Base-by-base conservation (phyloP, 2,888 invertebrate genomes). In the Dicyrtoma fusca region DNA sequence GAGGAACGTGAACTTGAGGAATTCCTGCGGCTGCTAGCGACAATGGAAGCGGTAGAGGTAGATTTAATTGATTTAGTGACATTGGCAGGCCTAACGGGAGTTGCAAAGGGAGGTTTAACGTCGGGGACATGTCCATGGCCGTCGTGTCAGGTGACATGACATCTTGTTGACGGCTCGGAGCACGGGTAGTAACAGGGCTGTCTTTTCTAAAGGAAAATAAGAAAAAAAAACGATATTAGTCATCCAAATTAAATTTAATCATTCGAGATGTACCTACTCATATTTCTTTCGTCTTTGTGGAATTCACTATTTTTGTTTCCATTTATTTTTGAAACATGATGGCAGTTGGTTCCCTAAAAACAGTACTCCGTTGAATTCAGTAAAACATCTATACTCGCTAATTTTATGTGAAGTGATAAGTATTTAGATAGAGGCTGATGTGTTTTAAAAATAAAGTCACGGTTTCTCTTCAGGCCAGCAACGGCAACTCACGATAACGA, bases 1-100 rank as follows among this genome's bases (percentile, higher is more conserved):
- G 80, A 25, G 80, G 80, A 55, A 78, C 77, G 57, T 78, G 79
- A 47, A 79, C 76, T 73, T 79, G 80, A 11, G 80, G 77, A 25
- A 81, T 79, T 11, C 73, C 70, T 55, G 68, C 72, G 6, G 69
- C 55, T 10, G 79, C 74, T 59, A 78, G 62, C n/a, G 76, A 74
- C 62, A 79, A 57, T 49, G 70, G 68, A 25, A 75, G 51, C 19
- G 71, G 73, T 57, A 75, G 59, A 53, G 76, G 77, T 49, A 80
- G 74, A 70, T 78, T 76, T 11, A 74, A 69, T 21, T 25, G 45
- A 64, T 65, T 62, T 47, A 79, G 53, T 65, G 74, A 75, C 5
- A 78, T 64, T 17, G 75, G 75, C 11, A 77, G 71, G 14, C 75
- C 64, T 26, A 73, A 61, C 1, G 70, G 51, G 44, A 71, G 74